phyloP scores from a whole-genome alignment of 1,140 invertebrate genomes.

The Amphibalanus amphitrite region DNA sequence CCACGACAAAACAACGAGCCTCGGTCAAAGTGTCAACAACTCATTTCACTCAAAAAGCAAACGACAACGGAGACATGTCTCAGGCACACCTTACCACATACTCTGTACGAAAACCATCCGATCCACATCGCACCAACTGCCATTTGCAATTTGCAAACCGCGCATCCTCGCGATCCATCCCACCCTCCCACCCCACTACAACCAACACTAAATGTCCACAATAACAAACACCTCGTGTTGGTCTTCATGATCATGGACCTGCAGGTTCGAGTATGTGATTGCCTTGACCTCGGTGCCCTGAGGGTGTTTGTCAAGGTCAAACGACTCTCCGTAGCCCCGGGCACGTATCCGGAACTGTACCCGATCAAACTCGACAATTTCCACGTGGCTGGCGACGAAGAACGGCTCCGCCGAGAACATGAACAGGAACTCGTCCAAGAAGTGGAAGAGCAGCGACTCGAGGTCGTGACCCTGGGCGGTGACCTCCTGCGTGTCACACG shows the following conservation, averaged over 20 bases:
- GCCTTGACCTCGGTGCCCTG: constrained; percentile 98
- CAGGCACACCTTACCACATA: too few relatives aligned
- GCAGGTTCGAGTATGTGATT: constrained; percentile 99
- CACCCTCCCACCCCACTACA: too few relatives aligned
- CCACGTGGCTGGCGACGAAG: constrained; percentile 57
- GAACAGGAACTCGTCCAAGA: constrained; percentile 87
- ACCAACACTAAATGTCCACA: constrained; percentile 86
- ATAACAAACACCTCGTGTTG: constrained; percentile 89
- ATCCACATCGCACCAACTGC: too few relatives aligned
- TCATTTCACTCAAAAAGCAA: too few relatives aligned
- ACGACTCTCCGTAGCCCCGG: constrained; percentile 80
- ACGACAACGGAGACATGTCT: too few relatives aligned
- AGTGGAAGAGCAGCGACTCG: constrained; percentile 72
- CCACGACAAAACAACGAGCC: too few relatives aligned
- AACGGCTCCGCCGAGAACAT: constrained; percentile 79
- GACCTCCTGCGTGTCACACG: constrained; percentile 55
- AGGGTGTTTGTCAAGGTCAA: constrained; percentile 79
- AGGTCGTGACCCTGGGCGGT: constrained; percentile 75
- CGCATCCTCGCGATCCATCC: not conserved
- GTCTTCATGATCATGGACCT: constrained; percentile 64
- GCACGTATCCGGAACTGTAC: constrained; percentile 65
- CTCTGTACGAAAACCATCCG: too few relatives aligned
- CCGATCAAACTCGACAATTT: constrained; percentile 72
- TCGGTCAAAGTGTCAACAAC: too few relatives aligned
- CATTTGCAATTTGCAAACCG: too few relatives aligned